Percentiles rank a stretch among this genome's conserved stretches.
phyloP scores from a whole-genome alignment of 1,140 invertebrate species.

The Megalopta genalis region DNA sequence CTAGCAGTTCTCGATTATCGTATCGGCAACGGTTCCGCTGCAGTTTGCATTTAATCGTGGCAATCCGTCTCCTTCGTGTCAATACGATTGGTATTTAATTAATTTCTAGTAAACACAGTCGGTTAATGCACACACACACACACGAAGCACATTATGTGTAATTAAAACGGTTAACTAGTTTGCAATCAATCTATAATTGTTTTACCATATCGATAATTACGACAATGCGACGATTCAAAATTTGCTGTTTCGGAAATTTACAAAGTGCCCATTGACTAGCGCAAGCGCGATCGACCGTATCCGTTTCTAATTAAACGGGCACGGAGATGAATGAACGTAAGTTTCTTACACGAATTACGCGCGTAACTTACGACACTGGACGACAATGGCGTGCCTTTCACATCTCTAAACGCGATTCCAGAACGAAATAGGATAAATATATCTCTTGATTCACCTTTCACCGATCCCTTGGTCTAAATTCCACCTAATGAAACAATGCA shows the following conservation, averaged over 20 bases:
- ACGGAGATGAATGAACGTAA: not conserved
- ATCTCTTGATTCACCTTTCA: not conserved
- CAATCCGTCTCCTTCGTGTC: not conserved
- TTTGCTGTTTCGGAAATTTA: not conserved
- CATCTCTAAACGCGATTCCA: not conserved
- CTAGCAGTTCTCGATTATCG: not conserved
- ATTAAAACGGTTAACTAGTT: not conserved
- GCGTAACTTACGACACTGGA: not conserved
- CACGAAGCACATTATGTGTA: not conserved
- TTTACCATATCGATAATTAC: not conserved
- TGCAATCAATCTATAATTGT: not conserved
- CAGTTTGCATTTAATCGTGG: not conserved
- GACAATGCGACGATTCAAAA: not conserved
- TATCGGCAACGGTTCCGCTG: not conserved
- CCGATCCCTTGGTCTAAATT: not conserved
- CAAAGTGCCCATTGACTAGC: not conserved
- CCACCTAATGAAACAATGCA: slow-evolving; percentile 7
- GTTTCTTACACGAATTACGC: not conserved
- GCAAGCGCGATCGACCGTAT: not conserved
- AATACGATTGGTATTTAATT: not conserved
- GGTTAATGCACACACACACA: not conserved
- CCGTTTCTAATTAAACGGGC: not conserved
- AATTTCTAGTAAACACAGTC: not conserved
- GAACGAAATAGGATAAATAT: not conserved
- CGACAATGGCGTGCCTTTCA: not conserved